Evolutionary conservation across 2,797 vertebrate genomes (phyloP).

Genomic region (Anas flavirostris): DNA sequence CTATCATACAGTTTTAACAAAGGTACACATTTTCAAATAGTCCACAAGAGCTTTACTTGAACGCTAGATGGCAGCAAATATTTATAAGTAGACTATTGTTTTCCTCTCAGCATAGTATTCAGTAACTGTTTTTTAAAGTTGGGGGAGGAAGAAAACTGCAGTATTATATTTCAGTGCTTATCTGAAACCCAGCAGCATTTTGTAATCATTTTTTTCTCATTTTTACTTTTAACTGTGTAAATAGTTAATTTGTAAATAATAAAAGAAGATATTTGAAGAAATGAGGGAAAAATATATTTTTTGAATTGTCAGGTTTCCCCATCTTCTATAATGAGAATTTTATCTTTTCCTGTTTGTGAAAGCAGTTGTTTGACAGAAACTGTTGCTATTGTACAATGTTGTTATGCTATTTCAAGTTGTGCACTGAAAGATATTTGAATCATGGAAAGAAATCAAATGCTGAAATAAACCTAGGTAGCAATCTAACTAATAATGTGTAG

Average conservation of each 20-base stretch:
- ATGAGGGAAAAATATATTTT: background rate
- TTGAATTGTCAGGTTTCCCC: background rate
- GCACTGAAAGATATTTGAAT: background rate
- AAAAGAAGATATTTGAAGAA: background rate
- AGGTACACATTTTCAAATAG: background rate
- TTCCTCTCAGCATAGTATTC: constrained; percentile 56
- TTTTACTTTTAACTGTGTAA: background rate
- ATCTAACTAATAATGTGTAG: background rate
- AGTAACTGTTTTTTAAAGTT: background rate
- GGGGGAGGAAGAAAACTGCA: background rate
- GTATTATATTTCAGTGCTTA: background rate
- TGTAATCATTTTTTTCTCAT: background rate
- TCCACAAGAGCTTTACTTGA: background rate
- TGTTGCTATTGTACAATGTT: background rate
- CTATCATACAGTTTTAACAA: background rate
- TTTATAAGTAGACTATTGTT: constrained; percentile 43
- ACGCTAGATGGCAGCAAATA: constrained; percentile 78
- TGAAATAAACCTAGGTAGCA: background rate
- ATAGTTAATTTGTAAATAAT: background rate
- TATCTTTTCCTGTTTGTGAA: background rate
- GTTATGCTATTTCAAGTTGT: background rate
- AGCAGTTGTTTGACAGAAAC: background rate
- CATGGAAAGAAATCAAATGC: background rate
- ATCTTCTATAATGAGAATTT: background rate
- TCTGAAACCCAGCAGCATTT: background rate